These are phyloP conservation scores for Diacarnus erythraeanus DNA, from an alignment of 37 sponge, comb jelly and placozoan species.

Conservation along the genomic window DNA sequence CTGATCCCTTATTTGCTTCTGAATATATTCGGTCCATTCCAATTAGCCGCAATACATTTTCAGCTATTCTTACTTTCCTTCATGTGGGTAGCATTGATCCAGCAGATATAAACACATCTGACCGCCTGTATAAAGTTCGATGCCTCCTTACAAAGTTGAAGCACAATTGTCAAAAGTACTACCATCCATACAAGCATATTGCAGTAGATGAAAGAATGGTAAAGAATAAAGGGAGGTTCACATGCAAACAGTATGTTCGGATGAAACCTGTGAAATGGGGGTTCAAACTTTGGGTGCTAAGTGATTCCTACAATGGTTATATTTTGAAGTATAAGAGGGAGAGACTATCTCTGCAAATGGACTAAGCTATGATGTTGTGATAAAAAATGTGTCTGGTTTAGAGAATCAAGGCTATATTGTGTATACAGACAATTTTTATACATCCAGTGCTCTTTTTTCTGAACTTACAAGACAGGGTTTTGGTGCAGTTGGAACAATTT, in stretches of 20 bases:
- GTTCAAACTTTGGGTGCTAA: slow-evolving; percentile 28
- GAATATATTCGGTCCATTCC: not conserved
- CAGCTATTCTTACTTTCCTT: too few species aligned
- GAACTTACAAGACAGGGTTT: slow-evolving; percentile 1
- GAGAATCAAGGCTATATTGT: slow-evolving; percentile 47
- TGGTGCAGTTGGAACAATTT: slow-evolving; percentile 32
- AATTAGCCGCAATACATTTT: not conserved
- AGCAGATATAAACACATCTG: not conserved
- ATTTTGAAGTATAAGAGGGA: slow-evolving; percentile 5
- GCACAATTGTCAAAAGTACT: not conserved
- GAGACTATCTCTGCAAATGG: not conserved
- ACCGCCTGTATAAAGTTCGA: not conserved
- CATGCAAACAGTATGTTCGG: slow-evolving; percentile 25
- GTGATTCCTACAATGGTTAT: slow-evolving; percentile 30
- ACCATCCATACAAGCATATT: not conserved
- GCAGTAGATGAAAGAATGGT: slow-evolving; percentile 7
- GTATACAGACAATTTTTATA: slow-evolving; percentile 54
- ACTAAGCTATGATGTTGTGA: slow-evolving; percentile 17
- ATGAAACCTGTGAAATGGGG: slow-evolving; percentile 57
- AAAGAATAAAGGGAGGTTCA: not conserved
- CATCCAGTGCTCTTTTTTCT: slow-evolving; percentile 3
- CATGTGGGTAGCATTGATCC: not conserved
- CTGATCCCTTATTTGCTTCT: not conserved
- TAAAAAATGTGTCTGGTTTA: not conserved
- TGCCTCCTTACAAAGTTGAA: not conserved